phyloP scores from a whole-genome alignment of 2,888 invertebrate species.

The Diachrysia chrysitis region DNA sequence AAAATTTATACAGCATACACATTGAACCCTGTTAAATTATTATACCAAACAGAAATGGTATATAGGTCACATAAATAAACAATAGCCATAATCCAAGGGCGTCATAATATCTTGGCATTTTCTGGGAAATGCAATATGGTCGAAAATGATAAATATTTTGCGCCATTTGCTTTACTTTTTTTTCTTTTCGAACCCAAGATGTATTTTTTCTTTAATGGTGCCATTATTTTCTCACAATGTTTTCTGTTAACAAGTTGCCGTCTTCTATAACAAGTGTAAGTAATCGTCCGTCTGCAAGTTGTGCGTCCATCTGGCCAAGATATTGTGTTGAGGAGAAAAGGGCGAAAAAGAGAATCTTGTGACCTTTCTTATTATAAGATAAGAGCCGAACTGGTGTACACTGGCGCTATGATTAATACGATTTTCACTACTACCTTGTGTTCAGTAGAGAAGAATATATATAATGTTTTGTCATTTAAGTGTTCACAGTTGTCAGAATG shows the following conservation, averaged over 20 bases:
- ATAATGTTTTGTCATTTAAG: background rate
- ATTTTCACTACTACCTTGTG: background rate
- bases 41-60: background rate
- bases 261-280: background rate
- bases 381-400: background rate
- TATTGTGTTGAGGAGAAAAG: background rate
- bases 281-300: constrained; percentile 6
- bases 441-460: background rate
- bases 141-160: constrained; percentile 3
- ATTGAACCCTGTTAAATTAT: background rate
- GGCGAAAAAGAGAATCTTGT: background rate
- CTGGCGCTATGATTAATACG: background rate
- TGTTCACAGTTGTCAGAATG: background rate
- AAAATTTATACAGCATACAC: background rate
- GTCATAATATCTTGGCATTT: background rate
- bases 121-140: background rate
- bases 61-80: background rate
- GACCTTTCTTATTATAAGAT: background rate
- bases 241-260: constrained; percentile 8
- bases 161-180: background rate
- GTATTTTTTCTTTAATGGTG: background rate
- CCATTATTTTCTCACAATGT: constrained; percentile 7
- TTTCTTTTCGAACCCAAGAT: background rate
- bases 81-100: background rate
- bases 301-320: constrained; percentile 1